Conservation (phyloP, 2,113 vertebrate species). For the Esox niger region DNA sequence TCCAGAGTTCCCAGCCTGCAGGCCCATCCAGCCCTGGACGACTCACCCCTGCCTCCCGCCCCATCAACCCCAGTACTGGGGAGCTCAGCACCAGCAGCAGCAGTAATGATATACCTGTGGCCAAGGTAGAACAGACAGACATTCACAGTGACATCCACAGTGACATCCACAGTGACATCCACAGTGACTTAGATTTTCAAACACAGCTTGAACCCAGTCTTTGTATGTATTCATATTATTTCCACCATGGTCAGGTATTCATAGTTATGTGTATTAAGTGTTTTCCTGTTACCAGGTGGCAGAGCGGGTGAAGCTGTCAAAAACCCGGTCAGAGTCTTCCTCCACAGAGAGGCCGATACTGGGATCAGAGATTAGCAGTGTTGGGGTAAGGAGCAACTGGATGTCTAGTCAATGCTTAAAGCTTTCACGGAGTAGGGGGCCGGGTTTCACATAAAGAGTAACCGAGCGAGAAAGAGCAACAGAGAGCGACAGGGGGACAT, state of each 20-base stretch:
- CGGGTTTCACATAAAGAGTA: not conserved
- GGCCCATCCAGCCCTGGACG: slow-evolving; percentile 79
- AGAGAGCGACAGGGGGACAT: not conserved
- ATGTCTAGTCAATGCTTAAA: too few relatives aligned
- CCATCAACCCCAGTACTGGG: slow-evolving; percentile 84
- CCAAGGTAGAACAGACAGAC: slow-evolving; percentile 70
- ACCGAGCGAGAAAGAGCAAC: not conserved
- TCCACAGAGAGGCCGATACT: slow-evolving; percentile 83
- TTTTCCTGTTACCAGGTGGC: slow-evolving; percentile 73
- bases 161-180: not conserved
- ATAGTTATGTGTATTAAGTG: too few relatives aligned
- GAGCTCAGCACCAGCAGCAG: slow-evolving; percentile 89
- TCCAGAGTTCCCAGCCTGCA: slow-evolving; percentile 79
- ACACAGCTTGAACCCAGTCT: too few relatives aligned
- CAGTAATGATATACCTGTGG: slow-evolving; percentile 87
- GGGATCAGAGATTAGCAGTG: slow-evolving; percentile 88
- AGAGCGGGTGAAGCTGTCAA: slow-evolving; percentile 87
- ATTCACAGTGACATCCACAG: not conserved
- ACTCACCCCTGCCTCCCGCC: slow-evolving; percentile 73
- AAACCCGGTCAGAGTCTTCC: slow-evolving; percentile 84
- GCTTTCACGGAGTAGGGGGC: not conserved
- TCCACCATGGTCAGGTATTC: too few relatives aligned
- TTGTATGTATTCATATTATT: too few relatives aligned
- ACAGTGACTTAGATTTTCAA: too few relatives aligned
- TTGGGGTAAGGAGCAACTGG: slow-evolving; percentile 76